Base-by-base conservation (phyloP, 1,140 invertebrate species). In the Lysiphlebus fabarum region DNA sequence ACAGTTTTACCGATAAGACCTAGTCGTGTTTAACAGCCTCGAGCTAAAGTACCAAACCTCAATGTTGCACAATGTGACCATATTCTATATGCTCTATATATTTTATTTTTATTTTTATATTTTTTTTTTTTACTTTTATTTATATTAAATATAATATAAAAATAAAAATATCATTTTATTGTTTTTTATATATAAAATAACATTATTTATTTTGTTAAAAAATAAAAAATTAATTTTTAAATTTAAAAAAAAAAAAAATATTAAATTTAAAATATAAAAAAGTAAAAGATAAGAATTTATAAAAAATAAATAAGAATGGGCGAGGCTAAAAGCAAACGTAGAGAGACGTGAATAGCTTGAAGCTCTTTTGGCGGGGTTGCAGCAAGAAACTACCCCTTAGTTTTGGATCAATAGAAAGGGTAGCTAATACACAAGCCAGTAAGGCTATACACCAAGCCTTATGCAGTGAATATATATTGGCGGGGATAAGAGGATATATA, bases 1-100 rank as follows among this genome's bases (percentile, higher is more conserved):
- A 69, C 68, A 74, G 69, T 75, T 72, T 74, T 75, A 70, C 69
- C 73, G 73, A 75, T 74, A 74, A 73, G 72, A 73, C 71, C 68
- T 64, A 56, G 57, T 41, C 68, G 64, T 73, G 72, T 72, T 72
- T 73, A 74, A 75, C 72, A 72, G 73, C 70, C 73, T 65, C 71
- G 53, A 70, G 70, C 69, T 72, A 74, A 72, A 74, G 70, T 65
- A 71, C 65, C 69, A 62, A 26, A 62, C 61, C 56, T 42, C 14
- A 12, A 26, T 26, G 17, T 26, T 26, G 10, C 53, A 53, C 57
- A 43, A 14, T 36, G 37, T 54, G 14, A 45, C 47, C 26, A 56
- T 59, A 53, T 59, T 50, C 48, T 58, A 57, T n/a, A n/a, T n/a
- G n/a, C n/a, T n/a, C n/a, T n/a, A n/a, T n/a, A n/a, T n/a, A n/a